These are phyloP conservation scores for Gastracanthus pulcherrimus DNA, from an alignment of 2,888 invertebrate genomes.

Conservation along the genomic window DNA sequence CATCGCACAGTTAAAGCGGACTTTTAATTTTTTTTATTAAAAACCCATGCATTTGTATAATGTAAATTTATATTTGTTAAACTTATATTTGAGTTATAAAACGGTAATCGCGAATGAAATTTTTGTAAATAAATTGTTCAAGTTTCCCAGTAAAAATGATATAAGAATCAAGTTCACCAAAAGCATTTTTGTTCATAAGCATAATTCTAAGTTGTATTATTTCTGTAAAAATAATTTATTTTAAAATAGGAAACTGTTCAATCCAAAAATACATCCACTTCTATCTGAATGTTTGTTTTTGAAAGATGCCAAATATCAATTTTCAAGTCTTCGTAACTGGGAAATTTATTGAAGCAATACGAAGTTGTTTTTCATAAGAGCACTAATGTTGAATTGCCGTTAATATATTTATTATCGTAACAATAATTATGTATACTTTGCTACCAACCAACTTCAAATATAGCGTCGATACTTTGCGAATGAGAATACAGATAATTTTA, in stretches of 20 bases:
- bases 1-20: constrained; percentile 23
- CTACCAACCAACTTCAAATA: neutral
- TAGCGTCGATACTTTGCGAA: neutral
- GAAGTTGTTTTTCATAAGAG: constrained; percentile 31
- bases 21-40: too few species aligned
- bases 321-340: constrained; percentile 33
- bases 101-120: neutral
- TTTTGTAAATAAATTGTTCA: constrained; percentile 11
- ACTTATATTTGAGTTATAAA: neutral
- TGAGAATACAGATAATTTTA: neutral
- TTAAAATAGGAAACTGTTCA: neutral
- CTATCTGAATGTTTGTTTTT: constrained; percentile 1
- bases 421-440: constrained; percentile 27
- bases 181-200: constrained; percentile 14
- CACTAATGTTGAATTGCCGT: constrained; percentile 27
- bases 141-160: neutral
- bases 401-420: constrained; percentile 16
- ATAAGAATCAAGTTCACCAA: neutral
- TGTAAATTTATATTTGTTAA: neutral
- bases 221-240: neutral
- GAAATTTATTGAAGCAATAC: constrained; percentile 37
- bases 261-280: neutral
- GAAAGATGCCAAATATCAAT: constrained; percentile 39
- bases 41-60: neutral
- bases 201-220: too few species aligned